Conservation (phyloP, 2,888 invertebrate genomes). For the Malacosoma neustria region DNA sequence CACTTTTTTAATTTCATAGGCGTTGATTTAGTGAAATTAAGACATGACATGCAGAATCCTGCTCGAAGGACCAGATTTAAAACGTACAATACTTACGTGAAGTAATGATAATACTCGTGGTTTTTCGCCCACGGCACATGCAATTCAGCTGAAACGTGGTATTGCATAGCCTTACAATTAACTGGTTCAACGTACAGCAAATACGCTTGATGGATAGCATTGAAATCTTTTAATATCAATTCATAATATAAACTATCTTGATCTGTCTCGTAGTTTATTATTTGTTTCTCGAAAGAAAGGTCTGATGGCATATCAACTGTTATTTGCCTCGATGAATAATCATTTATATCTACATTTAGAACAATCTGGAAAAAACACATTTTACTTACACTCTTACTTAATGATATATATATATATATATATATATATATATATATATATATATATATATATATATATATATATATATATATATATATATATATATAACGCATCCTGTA, state of each 20-base stretch:
- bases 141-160: conserved; percentile 76
- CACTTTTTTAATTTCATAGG: too few relatives aligned
- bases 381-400: too few relatives aligned
- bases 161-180: conserved; percentile 46
- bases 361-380: conserved; percentile 72
- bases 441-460: too few relatives aligned
- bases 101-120: conserved; percentile 74
- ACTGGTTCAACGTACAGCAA: conserved; percentile 74
- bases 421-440: too few relatives aligned
- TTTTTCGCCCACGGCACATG: conserved; percentile 80
- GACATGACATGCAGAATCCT: too few relatives aligned
- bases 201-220: conserved; percentile 76
- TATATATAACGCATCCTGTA: too few relatives aligned
- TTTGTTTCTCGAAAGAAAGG: conserved; percentile 32
- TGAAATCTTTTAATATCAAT: conserved; percentile 72
- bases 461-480: too few relatives aligned
- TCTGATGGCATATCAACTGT: conserved; percentile 49
- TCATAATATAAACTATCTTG: conserved; percentile 76
- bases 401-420: too few relatives aligned
- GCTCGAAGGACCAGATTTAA: background rate
- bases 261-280: conserved; percentile 69
- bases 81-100: conserved; percentile 63
- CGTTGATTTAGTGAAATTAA: too few relatives aligned
- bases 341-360: conserved; percentile 78
- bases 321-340: conserved; percentile 48